Percentiles rank a stretch among this genome's conserved stretches.
phyloP scores from a whole-genome alignment of 2,113 vertebrate species.

The Oxygymnocypris stewartii region DNA sequence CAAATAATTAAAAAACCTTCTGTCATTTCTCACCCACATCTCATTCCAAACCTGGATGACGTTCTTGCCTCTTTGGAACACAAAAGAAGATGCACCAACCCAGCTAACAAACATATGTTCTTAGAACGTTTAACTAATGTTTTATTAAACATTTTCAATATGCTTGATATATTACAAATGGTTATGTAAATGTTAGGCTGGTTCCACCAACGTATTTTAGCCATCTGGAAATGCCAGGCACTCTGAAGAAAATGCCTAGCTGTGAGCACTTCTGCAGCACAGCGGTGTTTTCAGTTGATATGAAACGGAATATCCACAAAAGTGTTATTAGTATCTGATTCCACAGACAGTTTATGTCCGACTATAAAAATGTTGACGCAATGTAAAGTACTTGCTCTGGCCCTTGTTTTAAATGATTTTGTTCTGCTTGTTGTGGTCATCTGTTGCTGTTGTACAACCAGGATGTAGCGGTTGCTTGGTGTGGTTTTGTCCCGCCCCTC shows the following conservation, averaged over 20 bases:
- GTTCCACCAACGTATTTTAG: not conserved
- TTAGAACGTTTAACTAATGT: too few relatives aligned
- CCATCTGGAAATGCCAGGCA: not conserved
- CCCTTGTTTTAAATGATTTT: not conserved
- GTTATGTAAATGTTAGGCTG: not conserved
- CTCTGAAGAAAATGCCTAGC: not conserved
- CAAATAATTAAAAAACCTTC: too few relatives aligned
- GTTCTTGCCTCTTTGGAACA: not conserved
- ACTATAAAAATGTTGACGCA: not conserved
- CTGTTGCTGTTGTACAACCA: not conserved
- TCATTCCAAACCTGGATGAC: not conserved
- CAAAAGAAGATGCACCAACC: not conserved
- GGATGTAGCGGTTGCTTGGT: not conserved
- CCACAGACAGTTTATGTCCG: not conserved
- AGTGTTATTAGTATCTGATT: not conserved
- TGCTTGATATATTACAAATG: not conserved
- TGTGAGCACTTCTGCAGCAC: not conserved
- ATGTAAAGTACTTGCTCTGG: not conserved
- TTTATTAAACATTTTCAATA: not conserved
- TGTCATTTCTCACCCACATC: too few relatives aligned
- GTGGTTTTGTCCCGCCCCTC: not conserved
- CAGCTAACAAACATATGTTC: not conserved
- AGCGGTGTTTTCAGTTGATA: too few relatives aligned
- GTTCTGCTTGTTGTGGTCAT: too few relatives aligned
- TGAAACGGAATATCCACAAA: too few relatives aligned